phyloP scores from a whole-genome alignment of 2,888 invertebrate genomes.

The Dynastes tityus region DNA sequence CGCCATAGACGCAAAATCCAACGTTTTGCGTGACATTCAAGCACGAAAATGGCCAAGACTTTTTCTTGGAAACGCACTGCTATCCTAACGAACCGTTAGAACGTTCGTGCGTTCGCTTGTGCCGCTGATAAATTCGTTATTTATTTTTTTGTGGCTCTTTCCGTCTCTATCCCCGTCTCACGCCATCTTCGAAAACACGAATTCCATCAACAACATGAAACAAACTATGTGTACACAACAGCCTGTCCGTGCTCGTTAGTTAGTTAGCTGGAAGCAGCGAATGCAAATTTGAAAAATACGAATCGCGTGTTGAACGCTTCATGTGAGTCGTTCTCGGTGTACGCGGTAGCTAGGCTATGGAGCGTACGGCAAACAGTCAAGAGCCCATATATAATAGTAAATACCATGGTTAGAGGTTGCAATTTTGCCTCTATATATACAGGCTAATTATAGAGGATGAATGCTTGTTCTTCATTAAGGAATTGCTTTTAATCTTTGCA shows the following conservation, averaged over 20 bases:
- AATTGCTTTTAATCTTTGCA: conserved; percentile 52
- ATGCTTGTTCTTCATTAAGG: conserved; percentile 55
- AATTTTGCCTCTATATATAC: conserved; percentile 48
- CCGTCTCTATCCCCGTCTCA: no score
- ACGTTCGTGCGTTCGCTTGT: not conserved
- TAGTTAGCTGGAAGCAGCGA: not conserved
- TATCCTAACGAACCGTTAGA: no score
- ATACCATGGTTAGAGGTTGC: conserved; percentile 53
- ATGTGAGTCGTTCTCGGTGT: not conserved
- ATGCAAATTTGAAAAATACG: not conserved
- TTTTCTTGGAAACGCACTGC: no score
- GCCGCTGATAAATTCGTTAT: no score
- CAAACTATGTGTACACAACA: not conserved
- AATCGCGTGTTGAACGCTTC: not conserved
- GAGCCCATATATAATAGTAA: not conserved
- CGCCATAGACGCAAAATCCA: no score
- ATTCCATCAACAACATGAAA: conserved; percentile 3
- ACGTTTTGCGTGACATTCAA: no score
- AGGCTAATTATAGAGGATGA: conserved; percentile 54
- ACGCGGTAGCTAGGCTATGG: not conserved
- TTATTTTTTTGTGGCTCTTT: no score
- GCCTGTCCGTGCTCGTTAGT: not conserved
- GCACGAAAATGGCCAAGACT: no score
- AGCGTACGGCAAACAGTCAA: not conserved
- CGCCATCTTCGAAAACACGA: not conserved